Evolutionary conservation across 2,888 invertebrate species (phyloP).

Genomic region (Saturnia japonica): DNA sequence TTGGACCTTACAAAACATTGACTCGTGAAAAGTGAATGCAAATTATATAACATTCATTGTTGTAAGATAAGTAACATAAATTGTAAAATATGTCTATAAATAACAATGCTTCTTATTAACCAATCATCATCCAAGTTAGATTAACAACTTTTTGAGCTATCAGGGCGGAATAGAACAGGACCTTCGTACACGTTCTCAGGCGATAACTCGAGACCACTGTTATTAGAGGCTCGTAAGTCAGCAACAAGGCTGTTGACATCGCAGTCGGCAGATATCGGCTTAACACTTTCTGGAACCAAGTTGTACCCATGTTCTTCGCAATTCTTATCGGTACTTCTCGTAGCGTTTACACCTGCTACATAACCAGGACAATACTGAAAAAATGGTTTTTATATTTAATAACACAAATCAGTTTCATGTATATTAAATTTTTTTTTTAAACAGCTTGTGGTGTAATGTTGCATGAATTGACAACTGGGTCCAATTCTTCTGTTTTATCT

Average conservation of each 20-base stretch:
- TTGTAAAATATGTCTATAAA: no score
- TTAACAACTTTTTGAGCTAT: neutral
- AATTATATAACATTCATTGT: no score
- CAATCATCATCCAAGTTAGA: neutral
- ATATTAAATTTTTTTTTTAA: no score
- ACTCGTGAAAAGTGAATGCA: no score
- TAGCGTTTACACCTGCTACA: neutral
- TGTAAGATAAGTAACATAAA: no score
- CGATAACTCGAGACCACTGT: conserved; percentile 34
- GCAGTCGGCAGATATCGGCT: neutral
- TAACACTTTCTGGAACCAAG: neutral
- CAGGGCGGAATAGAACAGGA: conserved; percentile 21
- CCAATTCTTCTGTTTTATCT: no score
- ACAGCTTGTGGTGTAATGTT: no score
- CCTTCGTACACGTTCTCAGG: conserved; percentile 43
- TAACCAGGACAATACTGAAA: neutral
- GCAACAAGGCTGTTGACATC: conserved; percentile 6
- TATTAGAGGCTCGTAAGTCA: conserved; percentile 11
- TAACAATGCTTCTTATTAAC: neutral
- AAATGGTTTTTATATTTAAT: neutral
- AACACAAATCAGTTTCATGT: no score
- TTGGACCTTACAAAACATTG: no score
- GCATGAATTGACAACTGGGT: no score
- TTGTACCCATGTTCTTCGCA: neutral
- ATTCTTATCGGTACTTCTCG: neutral